Evolutionary conservation across 1,140 invertebrate species (phyloP).

Genomic region (Drosophila sproati): DNA sequence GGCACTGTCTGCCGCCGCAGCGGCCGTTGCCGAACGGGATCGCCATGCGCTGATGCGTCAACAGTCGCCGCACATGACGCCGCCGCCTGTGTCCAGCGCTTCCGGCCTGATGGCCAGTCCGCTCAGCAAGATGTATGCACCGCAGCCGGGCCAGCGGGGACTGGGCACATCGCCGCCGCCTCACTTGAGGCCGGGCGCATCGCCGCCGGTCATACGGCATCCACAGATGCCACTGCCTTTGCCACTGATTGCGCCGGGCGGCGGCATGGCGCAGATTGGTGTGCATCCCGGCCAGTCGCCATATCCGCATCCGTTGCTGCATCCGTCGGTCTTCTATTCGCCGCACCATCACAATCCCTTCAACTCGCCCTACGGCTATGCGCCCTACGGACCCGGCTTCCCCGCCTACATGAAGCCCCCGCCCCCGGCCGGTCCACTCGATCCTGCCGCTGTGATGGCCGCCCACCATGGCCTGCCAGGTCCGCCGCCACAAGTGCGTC

Average conservation of each 20-base stretch:
- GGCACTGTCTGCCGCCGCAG: slow-evolving; percentile 75
- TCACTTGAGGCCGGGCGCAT: slow-evolving; percentile 80
- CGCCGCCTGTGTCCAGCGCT: slow-evolving; percentile 84
- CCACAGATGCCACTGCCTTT: slow-evolving; percentile 83
- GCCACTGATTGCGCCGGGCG: slow-evolving; percentile 78
- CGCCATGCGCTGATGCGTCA: slow-evolving; percentile 80
- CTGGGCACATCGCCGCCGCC: slow-evolving; percentile 84
- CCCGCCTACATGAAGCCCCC: slow-evolving; percentile 83
- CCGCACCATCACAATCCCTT: slow-evolving; percentile 84
- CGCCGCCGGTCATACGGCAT: slow-evolving; percentile 83
- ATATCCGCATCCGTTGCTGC: slow-evolving; percentile 82
- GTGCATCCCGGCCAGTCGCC: slow-evolving; percentile 84
- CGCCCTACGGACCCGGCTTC: slow-evolving; percentile 82
- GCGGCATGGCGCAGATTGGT: slow-evolving; percentile 79
- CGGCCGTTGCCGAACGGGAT: slow-evolving; percentile 81
- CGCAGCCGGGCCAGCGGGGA: slow-evolving; percentile 74
- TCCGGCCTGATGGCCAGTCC: slow-evolving; percentile 84
- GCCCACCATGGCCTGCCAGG: slow-evolving; percentile 75
- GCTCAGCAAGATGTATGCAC: slow-evolving; percentile 83
- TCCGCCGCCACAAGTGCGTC: slow-evolving; percentile 61
- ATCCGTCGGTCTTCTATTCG: slow-evolving; percentile 84
- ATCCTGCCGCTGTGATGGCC: slow-evolving; percentile 78
- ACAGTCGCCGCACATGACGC: slow-evolving; percentile 84
- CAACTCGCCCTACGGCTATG: slow-evolving; percentile 82
- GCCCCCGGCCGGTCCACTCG: slow-evolving; percentile 70